Conservation (phyloP, 2,797 vertebrate genomes). For the Pelochelys cantorii region DNA sequence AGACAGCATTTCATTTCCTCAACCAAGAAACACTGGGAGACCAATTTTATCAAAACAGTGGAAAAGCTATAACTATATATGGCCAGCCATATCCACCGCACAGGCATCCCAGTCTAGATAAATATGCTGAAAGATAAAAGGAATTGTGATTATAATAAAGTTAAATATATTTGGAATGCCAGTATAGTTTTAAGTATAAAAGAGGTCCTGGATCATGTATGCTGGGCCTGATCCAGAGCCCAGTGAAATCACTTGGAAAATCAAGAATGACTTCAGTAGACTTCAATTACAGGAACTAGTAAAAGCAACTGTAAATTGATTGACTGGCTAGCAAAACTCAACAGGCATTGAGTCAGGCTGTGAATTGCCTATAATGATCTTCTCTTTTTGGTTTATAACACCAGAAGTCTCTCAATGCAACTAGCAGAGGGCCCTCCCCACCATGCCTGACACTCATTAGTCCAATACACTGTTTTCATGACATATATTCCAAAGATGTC, state of each 20-base stretch:
- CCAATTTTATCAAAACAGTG: background rate
- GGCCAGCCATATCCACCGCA: background rate
- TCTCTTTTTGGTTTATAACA: background rate
- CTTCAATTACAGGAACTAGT: accelerated
- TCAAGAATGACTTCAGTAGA: background rate
- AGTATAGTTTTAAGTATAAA: too few species aligned
- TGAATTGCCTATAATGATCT: accelerated
- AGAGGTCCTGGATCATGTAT: too few species aligned
- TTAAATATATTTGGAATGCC: background rate
- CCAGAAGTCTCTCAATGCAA: background rate
- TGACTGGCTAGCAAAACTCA: background rate
- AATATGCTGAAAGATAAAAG: background rate
- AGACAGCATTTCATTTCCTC: background rate
- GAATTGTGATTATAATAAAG: background rate
- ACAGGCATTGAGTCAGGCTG: background rate
- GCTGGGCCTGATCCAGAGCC: background rate
- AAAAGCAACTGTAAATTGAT: background rate
- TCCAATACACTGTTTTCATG: background rate
- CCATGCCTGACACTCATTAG: background rate
- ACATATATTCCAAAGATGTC: background rate
- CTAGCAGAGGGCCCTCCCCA: background rate
- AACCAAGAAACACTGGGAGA: background rate
- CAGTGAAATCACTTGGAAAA: background rate
- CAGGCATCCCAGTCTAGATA: background rate
- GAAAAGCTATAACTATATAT: background rate